Evolutionary conservation across 2,797 vertebrate species (phyloP).

Genomic region (Gouania willdenowi): DNA sequence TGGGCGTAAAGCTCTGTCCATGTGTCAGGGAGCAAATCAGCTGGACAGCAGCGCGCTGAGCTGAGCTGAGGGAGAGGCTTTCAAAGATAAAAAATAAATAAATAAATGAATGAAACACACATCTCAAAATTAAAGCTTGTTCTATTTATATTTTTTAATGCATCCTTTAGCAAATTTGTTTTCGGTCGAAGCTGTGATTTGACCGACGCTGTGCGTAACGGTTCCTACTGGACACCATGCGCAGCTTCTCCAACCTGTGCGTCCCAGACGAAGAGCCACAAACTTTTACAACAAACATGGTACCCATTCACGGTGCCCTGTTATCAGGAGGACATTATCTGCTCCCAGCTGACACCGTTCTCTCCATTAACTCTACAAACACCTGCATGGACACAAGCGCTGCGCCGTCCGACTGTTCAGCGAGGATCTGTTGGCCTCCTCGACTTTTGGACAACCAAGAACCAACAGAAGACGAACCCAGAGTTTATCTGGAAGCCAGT

Average conservation of each 20-base stretch:
- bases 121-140: too few species aligned
- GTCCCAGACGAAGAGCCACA: slow-evolving; percentile 74
- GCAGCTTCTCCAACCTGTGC: slow-evolving; percentile 26
- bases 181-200: neutral
- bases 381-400: slow-evolving; percentile 71
- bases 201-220: slow-evolving; percentile 17
- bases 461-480: slow-evolving; percentile 83
- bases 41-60: slow-evolving; percentile 59
- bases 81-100: neutral
- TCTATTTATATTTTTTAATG: too few species aligned
- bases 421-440: slow-evolving; percentile 67
- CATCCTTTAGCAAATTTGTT: too few species aligned
- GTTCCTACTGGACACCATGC: slow-evolving; percentile 29
- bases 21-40: slow-evolving; percentile 88
- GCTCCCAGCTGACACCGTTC: slow-evolving; percentile 76
- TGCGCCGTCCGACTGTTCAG: slow-evolving; percentile 63
- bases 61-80: neutral
- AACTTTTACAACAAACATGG: slow-evolving; percentile 80
- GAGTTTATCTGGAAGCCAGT: slow-evolving; percentile 86
- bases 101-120: too few species aligned
- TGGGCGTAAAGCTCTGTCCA: slow-evolving; percentile 73
- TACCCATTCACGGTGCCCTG: slow-evolving; percentile 72
- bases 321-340: slow-evolving; percentile 78
- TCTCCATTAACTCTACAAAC: slow-evolving; percentile 74
- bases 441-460: slow-evolving; percentile 76